A percentile compares a stretch with the other conserved stretches of the same genome.
These are phyloP conservation scores for Eubucco bourcierii DNA, from an alignment of 2,113 vertebrate species.

Conservation along the genomic window DNA sequence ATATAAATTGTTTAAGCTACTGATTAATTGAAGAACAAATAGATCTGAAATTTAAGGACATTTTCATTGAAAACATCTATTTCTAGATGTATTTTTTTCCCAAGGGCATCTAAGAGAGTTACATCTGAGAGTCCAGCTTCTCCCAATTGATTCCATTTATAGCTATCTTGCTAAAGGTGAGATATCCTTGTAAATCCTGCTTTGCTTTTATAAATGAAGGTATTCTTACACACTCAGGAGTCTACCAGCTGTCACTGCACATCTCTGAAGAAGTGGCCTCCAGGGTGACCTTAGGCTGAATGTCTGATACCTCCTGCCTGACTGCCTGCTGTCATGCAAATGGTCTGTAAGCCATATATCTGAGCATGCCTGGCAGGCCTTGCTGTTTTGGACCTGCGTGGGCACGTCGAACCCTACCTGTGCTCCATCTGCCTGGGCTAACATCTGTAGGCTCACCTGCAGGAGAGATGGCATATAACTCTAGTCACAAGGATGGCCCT, in stretches of 20 bases:
- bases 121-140: neutral
- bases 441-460: neutral
- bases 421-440: neutral
- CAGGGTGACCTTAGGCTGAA: neutral
- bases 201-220: slow-evolving; percentile 10
- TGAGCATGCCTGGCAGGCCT: neutral
- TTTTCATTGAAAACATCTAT: slow-evolving; percentile 36
- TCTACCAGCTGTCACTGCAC: neutral
- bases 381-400: neutral
- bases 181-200: slow-evolving; percentile 5
- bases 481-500: neutral
- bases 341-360: neutral
- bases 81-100: slow-evolving; percentile 37
- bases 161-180: slow-evolving; percentile 19
- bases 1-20: slow-evolving; percentile 35
- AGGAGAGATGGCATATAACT: neutral
- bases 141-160: slow-evolving; percentile 31
- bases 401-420: neutral
- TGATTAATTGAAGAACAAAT: slow-evolving; percentile 18
- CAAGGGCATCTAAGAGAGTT: slow-evolving; percentile 11
- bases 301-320: neutral
- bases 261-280: neutral
- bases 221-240: neutral
- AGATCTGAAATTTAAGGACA: slow-evolving; percentile 13
- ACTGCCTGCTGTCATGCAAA: fast-evolving